Conservation (phyloP, 35 echinoderm and acorn worm species). For the Apostichopus parvimensis region DNA sequence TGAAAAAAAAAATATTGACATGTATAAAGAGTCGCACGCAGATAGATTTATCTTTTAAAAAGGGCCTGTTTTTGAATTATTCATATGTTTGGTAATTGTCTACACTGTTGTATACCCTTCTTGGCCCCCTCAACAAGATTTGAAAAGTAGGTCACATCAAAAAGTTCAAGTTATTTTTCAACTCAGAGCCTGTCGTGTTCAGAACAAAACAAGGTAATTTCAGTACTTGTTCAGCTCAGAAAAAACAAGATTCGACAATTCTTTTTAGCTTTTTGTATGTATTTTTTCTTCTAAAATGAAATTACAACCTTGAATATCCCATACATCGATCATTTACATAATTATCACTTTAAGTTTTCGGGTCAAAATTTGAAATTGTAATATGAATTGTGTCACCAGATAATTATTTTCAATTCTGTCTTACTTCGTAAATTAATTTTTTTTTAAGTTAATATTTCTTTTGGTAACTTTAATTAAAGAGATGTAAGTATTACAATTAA, state of each 20-base stretch:
- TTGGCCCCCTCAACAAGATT: background rate
- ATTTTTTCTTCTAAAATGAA: background rate
- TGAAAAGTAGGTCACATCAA: background rate
- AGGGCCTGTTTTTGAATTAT: too few species aligned
- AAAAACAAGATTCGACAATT: background rate
- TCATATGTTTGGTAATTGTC: too few species aligned
- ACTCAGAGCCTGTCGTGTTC: background rate
- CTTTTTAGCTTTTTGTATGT: background rate
- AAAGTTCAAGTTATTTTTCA: background rate
- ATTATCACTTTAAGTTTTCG: constrained; percentile 1
- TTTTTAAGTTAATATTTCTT: too few species aligned
- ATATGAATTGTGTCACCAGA: background rate
- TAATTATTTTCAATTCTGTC: background rate
- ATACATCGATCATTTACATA: background rate
- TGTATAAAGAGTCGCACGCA: too few species aligned
- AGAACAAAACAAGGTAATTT: too few species aligned
- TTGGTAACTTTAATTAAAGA: too few species aligned
- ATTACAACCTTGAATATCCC: background rate
- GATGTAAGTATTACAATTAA: too few species aligned
- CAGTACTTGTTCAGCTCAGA: too few species aligned
- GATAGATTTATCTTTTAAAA: too few species aligned
- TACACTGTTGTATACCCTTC: too few species aligned
- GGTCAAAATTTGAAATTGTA: background rate
- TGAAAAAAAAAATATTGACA: too few species aligned
- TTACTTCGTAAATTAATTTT: too few species aligned